phyloP scores from a whole-genome alignment of 2,888 invertebrate species.

The Platerodrilus igneus region DNA sequence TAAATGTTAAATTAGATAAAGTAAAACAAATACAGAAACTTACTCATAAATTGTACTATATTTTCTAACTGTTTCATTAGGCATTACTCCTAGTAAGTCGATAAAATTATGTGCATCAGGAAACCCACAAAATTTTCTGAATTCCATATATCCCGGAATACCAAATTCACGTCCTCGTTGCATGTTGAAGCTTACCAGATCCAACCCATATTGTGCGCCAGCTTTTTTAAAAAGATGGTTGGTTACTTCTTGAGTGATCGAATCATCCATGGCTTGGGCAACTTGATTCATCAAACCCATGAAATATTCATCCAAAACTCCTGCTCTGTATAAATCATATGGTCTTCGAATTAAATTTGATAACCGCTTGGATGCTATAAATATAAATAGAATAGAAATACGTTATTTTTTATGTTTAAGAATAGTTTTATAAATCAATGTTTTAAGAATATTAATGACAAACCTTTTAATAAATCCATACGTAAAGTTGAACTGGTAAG shows the following conservation, averaged over 20 bases:
- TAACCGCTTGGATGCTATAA: conserved; percentile 76
- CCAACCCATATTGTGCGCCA: conserved; percentile 72
- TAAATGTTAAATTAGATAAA: conserved; percentile 21
- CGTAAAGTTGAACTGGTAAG: no score
- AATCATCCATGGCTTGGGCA: conserved; percentile 92
- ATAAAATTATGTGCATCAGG: conserved; percentile 73
- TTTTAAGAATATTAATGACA: not conserved
- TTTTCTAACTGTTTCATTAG: conserved; percentile 78
- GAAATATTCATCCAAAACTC: conserved; percentile 85
- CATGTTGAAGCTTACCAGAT: conserved; percentile 89
- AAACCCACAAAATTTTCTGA: conserved; percentile 84
- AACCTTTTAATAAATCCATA: no score
- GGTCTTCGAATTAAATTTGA: conserved; percentile 86
- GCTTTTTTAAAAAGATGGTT: conserved; percentile 88
- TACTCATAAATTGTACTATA: conserved; percentile 80
- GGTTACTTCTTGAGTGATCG: conserved; percentile 85
- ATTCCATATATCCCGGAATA: conserved; percentile 89
- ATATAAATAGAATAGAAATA: not conserved
- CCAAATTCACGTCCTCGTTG: conserved; percentile 90
- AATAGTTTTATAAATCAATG: not conserved
- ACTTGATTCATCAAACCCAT: conserved; percentile 93
- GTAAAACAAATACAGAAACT: conserved; percentile 37
- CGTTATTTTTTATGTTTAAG: not conserved
- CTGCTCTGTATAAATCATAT: conserved; percentile 84
- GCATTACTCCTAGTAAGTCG: conserved; percentile 81